Conservation (phyloP, 2,113 vertebrate genomes). For the Herpailurus yagouaroundi region DNA sequence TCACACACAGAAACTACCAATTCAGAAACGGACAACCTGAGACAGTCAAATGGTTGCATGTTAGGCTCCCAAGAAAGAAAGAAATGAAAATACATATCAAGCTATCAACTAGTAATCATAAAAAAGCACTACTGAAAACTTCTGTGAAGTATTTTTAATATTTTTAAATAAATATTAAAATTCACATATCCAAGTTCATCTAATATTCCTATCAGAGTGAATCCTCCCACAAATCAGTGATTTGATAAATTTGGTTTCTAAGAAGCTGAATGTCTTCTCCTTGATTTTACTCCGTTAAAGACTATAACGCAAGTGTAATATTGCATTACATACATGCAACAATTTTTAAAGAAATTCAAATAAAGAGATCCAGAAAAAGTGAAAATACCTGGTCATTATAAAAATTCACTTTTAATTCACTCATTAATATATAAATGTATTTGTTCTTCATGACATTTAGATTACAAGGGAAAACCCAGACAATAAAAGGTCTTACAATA, state of each 20-base stretch:
- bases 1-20: background rate
- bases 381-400: background rate
- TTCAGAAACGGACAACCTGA: background rate
- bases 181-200: background rate
- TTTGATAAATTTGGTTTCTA: background rate
- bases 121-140: background rate
- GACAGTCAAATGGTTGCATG: background rate
- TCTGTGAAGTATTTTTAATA: background rate
- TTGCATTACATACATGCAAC: background rate
- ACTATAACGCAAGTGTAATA: background rate
- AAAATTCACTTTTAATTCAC: background rate
- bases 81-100: background rate
- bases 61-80: background rate
- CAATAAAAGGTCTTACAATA: background rate
- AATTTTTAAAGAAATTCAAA: constrained; percentile 7
- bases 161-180: background rate
- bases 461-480: background rate
- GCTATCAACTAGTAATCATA: background rate
- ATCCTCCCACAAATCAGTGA: background rate
- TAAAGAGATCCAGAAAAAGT: background rate
- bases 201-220: constrained; percentile 3
- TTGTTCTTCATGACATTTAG: background rate
- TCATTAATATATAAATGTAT: background rate
- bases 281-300: background rate
- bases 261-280: background rate